phyloP scores from a whole-genome alignment of 2,113 vertebrate species.

The Phylloscopus trochiloides region DNA sequence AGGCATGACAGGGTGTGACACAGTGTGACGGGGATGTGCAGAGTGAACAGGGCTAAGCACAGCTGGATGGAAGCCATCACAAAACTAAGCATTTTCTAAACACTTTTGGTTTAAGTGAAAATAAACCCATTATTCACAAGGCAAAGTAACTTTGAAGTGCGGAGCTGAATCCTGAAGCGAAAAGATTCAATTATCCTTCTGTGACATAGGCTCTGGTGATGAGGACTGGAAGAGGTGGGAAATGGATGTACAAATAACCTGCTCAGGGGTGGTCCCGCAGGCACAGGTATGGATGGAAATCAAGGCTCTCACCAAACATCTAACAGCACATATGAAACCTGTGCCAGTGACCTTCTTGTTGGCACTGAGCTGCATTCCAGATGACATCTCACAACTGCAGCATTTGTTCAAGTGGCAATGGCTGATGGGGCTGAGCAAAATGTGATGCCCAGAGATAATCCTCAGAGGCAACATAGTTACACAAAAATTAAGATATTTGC shows the following conservation, averaged over 20 bases:
- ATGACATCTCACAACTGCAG: not conserved
- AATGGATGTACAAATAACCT: not conserved
- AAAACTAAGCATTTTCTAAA: not conserved
- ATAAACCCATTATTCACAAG: accelerated
- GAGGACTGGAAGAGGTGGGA: not conserved
- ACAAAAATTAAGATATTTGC: not conserved
- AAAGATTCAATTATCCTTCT: not conserved
- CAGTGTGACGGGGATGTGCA: not conserved
- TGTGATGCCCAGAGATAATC: not conserved
- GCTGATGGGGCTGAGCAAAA: not conserved
- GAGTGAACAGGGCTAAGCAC: not conserved
- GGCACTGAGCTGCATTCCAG: not conserved
- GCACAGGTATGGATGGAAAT: accelerated
- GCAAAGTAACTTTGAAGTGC: not conserved
- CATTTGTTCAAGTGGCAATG: not conserved
- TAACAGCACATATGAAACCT: not conserved
- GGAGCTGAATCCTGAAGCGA: not conserved
- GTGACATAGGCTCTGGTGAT: not conserved
- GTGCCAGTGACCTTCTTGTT: not conserved
- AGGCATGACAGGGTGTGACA: accelerated
- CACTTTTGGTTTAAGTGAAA: not conserved
- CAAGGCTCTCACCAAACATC: not conserved
- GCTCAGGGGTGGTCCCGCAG: not conserved
- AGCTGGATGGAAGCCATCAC: not conserved
- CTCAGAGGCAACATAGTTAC: not conserved